These are phyloP conservation scores for Coenonympha arcania DNA, from an alignment of 2,888 invertebrate genomes.

Conservation along the genomic window DNA sequence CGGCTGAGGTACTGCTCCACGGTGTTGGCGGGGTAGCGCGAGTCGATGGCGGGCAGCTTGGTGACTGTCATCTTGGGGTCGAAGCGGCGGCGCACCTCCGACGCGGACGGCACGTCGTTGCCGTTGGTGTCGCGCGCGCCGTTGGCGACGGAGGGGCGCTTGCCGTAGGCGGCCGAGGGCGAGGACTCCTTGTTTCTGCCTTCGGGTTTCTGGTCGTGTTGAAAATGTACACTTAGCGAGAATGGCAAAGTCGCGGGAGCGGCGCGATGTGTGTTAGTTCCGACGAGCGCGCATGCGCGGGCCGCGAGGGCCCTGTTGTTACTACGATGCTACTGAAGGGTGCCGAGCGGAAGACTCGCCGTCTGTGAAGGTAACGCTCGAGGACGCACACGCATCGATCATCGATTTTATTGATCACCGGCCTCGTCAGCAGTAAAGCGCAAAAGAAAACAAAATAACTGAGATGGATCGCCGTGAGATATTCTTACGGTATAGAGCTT, in stretches of 20 bases:
- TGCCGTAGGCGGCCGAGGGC: constrained; percentile 53
- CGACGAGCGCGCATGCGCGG: constrained; percentile 47
- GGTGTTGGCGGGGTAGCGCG: constrained; percentile 46
- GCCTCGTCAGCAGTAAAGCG: too few relatives aligned
- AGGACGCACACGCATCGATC: too few relatives aligned
- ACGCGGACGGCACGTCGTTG: constrained; percentile 73
- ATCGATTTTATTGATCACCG: too few relatives aligned
- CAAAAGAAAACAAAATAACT: too few relatives aligned
- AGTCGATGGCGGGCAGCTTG: constrained; percentile 61
- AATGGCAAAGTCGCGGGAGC: constrained; percentile 30
- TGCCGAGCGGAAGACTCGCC: constrained; percentile 24
- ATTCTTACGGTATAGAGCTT: too few relatives aligned
- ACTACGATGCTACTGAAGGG: constrained; percentile 32
- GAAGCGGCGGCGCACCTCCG: constrained; percentile 74
- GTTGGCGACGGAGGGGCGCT: constrained; percentile 56
- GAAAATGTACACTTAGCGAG: constrained; percentile 50
- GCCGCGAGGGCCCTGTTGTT: constrained; percentile 29
- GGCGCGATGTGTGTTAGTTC: constrained; percentile 68
- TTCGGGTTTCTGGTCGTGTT: constrained; percentile 62
- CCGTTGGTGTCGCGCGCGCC: constrained; percentile 75
- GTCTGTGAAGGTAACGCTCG: not conserved
- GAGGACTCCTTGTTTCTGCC: constrained; percentile 63
- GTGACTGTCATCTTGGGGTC: constrained; percentile 71
- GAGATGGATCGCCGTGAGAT: too few relatives aligned
- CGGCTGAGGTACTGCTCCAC: constrained; percentile 61